Conservation (phyloP, 2,797 vertebrate genomes). For the Chrosomus eos region DNA sequence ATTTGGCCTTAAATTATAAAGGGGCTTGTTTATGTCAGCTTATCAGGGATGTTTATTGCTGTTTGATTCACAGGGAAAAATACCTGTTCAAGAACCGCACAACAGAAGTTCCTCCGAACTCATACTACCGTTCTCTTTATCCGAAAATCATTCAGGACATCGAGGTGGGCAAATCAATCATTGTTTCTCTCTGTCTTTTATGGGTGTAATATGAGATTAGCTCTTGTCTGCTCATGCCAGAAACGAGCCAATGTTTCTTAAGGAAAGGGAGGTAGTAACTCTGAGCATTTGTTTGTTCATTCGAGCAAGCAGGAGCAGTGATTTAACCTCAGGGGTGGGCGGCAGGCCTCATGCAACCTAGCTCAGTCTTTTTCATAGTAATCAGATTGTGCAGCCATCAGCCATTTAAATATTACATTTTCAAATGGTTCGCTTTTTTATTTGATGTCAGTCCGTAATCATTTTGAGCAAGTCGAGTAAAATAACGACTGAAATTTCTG, state of each 20-base stretch:
- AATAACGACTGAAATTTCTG: neutral
- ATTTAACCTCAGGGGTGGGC: conserved; percentile 1
- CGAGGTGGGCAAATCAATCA: conserved; percentile 87
- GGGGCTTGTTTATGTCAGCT: neutral
- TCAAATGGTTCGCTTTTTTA: neutral
- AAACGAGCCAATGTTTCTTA: neutral
- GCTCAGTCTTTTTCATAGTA: conserved; percentile 60
- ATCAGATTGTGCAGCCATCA: conserved; percentile 94
- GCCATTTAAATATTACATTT: conserved; percentile 70
- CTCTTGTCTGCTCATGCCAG: conserved; percentile 4
- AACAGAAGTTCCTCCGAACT: conserved; percentile 96
- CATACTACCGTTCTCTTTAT: conserved; percentile 97
- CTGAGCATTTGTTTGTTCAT: neutral
- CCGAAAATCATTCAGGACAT: conserved; percentile 99
- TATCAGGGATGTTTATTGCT: conserved; percentile 34
- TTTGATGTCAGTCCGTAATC: neutral
- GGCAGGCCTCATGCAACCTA: neutral
- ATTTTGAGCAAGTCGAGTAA: neutral
- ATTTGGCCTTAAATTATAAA: neutral
- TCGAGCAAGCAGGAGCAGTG: neutral
- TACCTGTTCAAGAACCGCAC: conserved; percentile 99
- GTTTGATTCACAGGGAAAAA: conserved; percentile 88
- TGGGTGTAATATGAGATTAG: neutral
- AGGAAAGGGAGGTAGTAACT: neutral
- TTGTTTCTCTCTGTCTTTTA: conserved; percentile 53